Evolutionary conservation across 1,140 invertebrate species (phyloP).

Genomic region (Ganaspis sp.): DNA sequence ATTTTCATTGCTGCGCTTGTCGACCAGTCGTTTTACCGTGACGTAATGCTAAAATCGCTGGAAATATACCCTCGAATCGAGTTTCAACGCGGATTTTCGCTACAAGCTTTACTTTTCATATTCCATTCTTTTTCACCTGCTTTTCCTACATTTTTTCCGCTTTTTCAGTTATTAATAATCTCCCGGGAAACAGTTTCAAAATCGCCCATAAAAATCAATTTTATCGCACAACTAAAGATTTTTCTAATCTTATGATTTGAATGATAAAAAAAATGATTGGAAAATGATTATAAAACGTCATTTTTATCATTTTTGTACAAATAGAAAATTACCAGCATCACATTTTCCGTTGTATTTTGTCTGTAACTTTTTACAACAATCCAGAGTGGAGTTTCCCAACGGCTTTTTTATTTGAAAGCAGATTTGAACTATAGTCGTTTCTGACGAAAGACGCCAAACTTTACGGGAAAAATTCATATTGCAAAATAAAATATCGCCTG

Average conservation of each 20-base stretch:
- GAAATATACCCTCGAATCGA: constrained; percentile 13
- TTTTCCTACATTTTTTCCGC: not conserved
- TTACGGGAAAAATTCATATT: not conserved
- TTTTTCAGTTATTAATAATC: not conserved
- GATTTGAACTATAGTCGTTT: no score
- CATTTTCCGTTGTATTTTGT: no score
- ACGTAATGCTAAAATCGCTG: constrained; percentile 2
- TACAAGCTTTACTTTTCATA: not conserved
- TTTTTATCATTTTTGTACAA: no score
- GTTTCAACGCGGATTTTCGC: constrained; percentile 2
- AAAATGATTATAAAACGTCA: no score
- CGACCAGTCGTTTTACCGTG: constrained; percentile 5
- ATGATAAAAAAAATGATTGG: not conserved
- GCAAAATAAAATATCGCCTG: not conserved
- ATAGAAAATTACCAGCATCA: no score
- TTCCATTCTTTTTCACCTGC: not conserved
- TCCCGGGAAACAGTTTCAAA: not conserved
- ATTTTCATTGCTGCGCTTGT: not conserved
- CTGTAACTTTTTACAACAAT: no score
- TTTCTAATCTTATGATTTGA: no score
- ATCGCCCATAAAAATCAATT: not conserved
- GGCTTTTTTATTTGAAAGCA: no score
- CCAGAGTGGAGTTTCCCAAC: no score
- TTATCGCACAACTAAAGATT: not conserved
- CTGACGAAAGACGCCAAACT: not conserved